Evolutionary conservation across 2,113 vertebrate genomes (phyloP).

Genomic region (Agapornis roseicollis): DNA sequence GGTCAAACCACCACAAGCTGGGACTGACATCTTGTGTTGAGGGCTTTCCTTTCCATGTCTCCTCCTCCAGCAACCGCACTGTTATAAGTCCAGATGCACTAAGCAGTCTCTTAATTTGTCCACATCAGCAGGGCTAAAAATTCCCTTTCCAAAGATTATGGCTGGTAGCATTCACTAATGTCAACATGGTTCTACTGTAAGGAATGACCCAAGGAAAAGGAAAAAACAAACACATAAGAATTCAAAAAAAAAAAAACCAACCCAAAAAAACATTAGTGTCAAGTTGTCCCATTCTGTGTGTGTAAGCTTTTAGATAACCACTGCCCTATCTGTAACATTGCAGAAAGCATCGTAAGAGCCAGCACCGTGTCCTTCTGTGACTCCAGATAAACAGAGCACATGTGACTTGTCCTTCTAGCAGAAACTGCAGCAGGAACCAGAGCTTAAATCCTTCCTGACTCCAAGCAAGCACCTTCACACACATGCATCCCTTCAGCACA

Average conservation of each 20-base stretch:
- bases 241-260: background rate
- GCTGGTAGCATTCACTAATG: background rate
- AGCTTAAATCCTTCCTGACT: background rate
- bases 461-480: background rate
- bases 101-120: background rate
- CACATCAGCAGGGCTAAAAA: background rate
- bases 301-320: background rate
- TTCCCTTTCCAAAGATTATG: background rate
- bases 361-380: background rate
- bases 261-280: background rate
- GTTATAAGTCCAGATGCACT: background rate
- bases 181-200: background rate
- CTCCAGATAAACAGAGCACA: background rate
- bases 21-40: background rate
- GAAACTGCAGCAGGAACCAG: background rate
- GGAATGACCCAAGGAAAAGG: background rate
- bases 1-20: background rate
- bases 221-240: background rate
- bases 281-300: background rate
- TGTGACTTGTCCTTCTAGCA: background rate
- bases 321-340: background rate
- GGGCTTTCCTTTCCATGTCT: background rate
- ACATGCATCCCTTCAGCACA: background rate
- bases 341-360: background rate
- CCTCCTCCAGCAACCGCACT: background rate